Evolutionary conservation across 53 echinoderm and acorn worm genomes (phyloP), one percentile per base, ranked within the genome.

Genomic region (Luidia sarsii): DNA sequence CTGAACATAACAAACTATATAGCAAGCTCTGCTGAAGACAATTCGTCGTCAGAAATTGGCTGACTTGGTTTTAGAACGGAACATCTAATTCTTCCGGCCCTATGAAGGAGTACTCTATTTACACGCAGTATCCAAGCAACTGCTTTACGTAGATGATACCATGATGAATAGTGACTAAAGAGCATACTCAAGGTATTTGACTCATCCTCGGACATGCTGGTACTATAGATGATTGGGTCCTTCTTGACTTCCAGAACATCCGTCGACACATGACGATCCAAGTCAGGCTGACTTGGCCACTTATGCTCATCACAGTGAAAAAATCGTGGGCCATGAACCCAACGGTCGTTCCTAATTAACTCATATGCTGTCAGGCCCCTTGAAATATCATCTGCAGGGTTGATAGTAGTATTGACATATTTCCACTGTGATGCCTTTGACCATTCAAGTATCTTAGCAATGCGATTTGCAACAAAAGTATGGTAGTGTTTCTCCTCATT

Each of bases 301-400:
- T 25, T 16, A 30, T 60, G 38, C 37, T 56, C 79, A 8, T 77
- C 56, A 38, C 77, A 33, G 33, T 22, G 21, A n/a, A 51, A 16
- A 24, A 31, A 55, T 18, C 37, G 52, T 34, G n/a, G 52, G 7
- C 68, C 68, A 4, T 79, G 33, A 1, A 59, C 1, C 86, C 82
- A 69, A 22, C 67, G 55, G 3, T 23, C 64, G 37, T 46, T 61
- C 1, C 43, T n/a, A 0, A 50, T 33, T 23, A 68, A 27, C 68
- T 68, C 68, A 16, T 39, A 49, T 23, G 41, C 68, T 31, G 68
- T 11, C 23, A 88, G 20, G 32, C 88, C 88, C 46, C 88, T 61
- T 2, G 66, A 70, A 23, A 82, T 10, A 18, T 82, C 82, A 55
- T 88, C 88, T 15, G 88, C 82, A 16, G 82, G 88, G 53, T 82